Conservation (phyloP, 2,797 vertebrate genomes). For the Galagoides demidoff region DNA sequence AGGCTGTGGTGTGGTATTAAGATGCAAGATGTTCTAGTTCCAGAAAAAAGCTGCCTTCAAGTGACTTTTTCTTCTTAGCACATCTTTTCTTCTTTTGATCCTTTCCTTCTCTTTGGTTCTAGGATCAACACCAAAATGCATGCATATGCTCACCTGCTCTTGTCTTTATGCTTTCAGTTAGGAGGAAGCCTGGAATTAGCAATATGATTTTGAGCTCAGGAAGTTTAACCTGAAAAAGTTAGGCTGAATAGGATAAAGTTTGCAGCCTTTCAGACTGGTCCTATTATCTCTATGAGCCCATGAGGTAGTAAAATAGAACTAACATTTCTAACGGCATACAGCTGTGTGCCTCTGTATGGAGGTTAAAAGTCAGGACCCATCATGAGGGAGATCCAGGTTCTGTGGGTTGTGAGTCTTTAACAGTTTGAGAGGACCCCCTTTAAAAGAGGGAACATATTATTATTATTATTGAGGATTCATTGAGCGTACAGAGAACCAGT, state of each 20-base stretch:
- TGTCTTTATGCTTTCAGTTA: neutral
- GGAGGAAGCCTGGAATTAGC: neutral
- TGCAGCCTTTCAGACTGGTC: neutral
- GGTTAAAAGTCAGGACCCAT: neutral
- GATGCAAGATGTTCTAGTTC: constrained; percentile 17
- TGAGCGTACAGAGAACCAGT: too few species aligned
- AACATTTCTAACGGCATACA: neutral
- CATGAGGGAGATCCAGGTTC: neutral
- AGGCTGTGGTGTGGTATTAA: neutral
- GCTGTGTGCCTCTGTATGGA: neutral
- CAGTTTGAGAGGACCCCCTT: neutral
- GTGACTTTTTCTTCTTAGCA: neutral
- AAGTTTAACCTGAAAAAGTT: neutral
- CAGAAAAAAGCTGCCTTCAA: neutral
- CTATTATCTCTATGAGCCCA: neutral
- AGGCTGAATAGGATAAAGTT: neutral
- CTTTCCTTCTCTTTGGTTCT: neutral
- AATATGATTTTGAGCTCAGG: neutral
- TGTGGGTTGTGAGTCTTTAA: neutral
- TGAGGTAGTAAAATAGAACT: neutral
- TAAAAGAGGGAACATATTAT: neutral
- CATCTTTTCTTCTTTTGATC: neutral
- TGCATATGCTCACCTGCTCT: neutral
- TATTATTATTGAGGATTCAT: too few species aligned
- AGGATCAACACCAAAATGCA: neutral